phyloP scores from a whole-genome alignment of 2,888 invertebrate genomes.

The Macaria liturata region DNA sequence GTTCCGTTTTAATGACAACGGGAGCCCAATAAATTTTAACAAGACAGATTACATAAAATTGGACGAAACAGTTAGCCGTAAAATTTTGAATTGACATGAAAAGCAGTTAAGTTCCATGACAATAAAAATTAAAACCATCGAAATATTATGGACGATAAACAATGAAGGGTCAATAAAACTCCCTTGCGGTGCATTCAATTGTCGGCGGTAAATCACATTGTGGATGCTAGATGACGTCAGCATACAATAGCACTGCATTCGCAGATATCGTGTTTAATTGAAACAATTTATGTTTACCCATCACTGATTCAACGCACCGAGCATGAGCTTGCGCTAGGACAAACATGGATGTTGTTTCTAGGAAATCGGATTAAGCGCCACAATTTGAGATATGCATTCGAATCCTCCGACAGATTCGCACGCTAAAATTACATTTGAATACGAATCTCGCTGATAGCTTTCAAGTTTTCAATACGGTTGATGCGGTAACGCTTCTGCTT shows the following conservation, averaged over 20 bases:
- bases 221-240: conserved; percentile 12
- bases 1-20: too few relatives aligned
- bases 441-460: conserved; percentile 3
- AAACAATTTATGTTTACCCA: conserved; percentile 21
- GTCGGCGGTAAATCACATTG: conserved; percentile 19
- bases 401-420: conserved; percentile 15
- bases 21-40: too few relatives aligned
- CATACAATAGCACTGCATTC: conserved; percentile 12
- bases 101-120: conserved; percentile 8
- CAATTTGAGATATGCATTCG: conserved; percentile 20
- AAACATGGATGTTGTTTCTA: conserved; percentile 24
- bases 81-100: conserved; percentile 5
- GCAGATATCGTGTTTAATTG: conserved; percentile 14
- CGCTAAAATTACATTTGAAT: conserved; percentile 20
- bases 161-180: conserved; percentile 22
- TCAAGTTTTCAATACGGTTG: conserved; percentile 1
- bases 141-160: conserved; percentile 19
- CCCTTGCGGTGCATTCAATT: conserved; percentile 23
- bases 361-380: conserved; percentile 24
- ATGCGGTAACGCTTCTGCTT: too few relatives aligned
- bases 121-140: conserved; percentile 8
- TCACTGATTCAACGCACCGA: conserved; percentile 16
- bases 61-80: not conserved
- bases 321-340: conserved; percentile 17
- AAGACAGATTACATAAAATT: too few relatives aligned